Conservation (phyloP, 2,113 vertebrate species). For the Callospermophilus lateralis region DNA sequence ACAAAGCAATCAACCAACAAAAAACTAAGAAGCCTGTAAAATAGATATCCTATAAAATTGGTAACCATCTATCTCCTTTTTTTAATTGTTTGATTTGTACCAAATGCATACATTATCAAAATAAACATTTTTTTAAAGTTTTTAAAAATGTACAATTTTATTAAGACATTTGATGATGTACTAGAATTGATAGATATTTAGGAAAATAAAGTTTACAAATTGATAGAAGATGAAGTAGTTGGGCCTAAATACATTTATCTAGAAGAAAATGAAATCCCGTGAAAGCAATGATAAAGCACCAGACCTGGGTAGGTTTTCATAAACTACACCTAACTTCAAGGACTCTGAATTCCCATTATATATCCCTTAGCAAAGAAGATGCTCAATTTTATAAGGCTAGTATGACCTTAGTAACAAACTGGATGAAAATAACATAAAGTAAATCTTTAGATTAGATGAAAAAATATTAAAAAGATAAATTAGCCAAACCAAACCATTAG, state of each 20-base stretch:
- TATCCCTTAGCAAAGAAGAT: background rate
- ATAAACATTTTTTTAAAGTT: background rate
- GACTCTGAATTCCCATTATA: background rate
- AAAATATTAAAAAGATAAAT: slow-evolving; percentile 27
- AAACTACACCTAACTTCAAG: background rate
- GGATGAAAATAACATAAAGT: background rate
- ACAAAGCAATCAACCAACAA: background rate
- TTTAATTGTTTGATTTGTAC: background rate
- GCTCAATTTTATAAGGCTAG: background rate
- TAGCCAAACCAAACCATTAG: background rate
- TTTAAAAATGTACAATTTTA: background rate
- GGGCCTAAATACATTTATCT: background rate
- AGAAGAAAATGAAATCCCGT: background rate
- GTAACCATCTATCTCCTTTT: background rate
- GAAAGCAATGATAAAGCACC: background rate
- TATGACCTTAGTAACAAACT: background rate
- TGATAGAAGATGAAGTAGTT: background rate
- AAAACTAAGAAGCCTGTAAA: background rate
- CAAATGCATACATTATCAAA: background rate
- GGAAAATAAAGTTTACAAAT: background rate
- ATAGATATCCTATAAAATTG: background rate
- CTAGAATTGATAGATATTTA: background rate
- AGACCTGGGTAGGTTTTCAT: background rate
- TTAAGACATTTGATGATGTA: background rate
- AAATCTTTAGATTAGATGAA: background rate